Evolutionary conservation across 2,113 vertebrate species (phyloP), one percentile per base, ranked within the genome.

Genomic region (Columbina picui): DNA sequence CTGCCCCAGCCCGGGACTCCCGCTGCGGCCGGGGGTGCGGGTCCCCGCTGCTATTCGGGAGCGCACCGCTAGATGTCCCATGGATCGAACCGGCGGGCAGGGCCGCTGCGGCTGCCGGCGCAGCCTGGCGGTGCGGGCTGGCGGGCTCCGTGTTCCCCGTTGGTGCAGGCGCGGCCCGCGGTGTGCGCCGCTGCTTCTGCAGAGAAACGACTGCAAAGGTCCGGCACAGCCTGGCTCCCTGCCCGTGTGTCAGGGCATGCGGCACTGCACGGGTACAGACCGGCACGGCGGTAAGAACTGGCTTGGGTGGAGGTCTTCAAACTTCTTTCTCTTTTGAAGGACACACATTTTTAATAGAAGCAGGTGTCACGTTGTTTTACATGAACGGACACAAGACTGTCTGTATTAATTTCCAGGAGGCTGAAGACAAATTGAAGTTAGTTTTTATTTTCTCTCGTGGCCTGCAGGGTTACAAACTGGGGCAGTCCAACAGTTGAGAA

Each of bases 41-140:
- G 27, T 2, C 2, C 60, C 12, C 30, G 39, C 38, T 93, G 97
- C 95, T 93, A 25, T 96, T 53, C 63, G 94, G 56, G 80, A 26
- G 18, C 55, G 74, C 63, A 60, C 98, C 97, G 41, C 97, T 97
- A 98, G 98, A 96, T 98, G 98, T 98, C 98, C 98, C 96, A 57
- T 26, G 96, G 94, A 87, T 70, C 87, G 77, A 98, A 67, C 57
- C 34, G 49, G 67, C 83, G 50, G 65, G 81, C n/a, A 12, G 67
- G 43, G 20, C 36, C 15, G 16, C 67, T 10, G 9, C 4, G 4
- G 87, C 64, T 41, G 89, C 88, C 53, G 43, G 21, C 16, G 23
- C 55, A 29, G 59, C 68, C 50, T 4, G 57, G 26, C 45, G 34
- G 2, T 17, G n/a, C 17, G 81, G 53, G 27, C 18, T 49, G 41